Conservation (phyloP, 2,888 invertebrate genomes). For the Eurytoma californica region DNA sequence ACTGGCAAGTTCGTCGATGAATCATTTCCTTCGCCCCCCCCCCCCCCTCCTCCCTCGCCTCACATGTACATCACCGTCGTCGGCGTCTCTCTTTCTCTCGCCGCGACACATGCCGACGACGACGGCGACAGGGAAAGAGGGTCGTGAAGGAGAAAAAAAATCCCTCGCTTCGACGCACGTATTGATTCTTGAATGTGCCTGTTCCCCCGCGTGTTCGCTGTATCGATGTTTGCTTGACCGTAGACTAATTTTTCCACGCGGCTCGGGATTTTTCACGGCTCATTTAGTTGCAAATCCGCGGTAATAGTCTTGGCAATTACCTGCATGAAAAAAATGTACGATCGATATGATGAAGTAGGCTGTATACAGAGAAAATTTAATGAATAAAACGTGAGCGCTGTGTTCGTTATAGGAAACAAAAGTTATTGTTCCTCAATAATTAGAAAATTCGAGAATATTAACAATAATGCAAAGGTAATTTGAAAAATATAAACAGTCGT, state of each 20-base stretch:
- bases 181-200: constrained; percentile 16
- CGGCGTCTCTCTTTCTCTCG: constrained; percentile 7
- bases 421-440: too few species aligned
- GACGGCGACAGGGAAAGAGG: constrained; percentile 15
- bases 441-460: too few species aligned
- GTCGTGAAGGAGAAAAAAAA: constrained; percentile 35
- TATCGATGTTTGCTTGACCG: not conserved
- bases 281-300: not conserved
- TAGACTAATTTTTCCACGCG: constrained; percentile 9
- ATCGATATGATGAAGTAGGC: too few species aligned
- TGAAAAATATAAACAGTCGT: too few species aligned
- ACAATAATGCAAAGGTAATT: too few species aligned
- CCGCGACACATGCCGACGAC: constrained; percentile 3
- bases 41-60: not conserved
- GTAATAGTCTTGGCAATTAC: too few species aligned
- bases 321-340: too few species aligned
- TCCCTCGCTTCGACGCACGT: not conserved
- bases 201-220: not conserved
- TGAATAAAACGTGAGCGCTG: too few species aligned
- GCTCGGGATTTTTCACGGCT: not conserved
- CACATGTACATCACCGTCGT: not conserved
- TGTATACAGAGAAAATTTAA: too few species aligned
- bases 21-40: constrained; percentile 50
- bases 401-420: too few species aligned
- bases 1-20: constrained; percentile 56